Evolutionary conservation across 1,140 invertebrate species (phyloP), one percentile per base, ranked within the genome.

Genomic region (Drosophila arawakana): DNA sequence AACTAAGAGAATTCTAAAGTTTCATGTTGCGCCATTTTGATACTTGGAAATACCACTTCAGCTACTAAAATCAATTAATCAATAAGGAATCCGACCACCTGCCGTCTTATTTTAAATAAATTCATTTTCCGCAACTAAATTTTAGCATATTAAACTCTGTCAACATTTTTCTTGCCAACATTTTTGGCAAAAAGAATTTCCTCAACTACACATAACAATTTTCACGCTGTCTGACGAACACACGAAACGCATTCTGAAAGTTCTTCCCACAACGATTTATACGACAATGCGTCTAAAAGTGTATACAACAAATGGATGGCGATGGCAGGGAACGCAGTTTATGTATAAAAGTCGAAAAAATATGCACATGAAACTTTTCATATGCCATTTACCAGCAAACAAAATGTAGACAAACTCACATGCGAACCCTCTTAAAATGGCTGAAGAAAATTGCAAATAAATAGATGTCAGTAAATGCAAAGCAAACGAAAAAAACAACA

Each of bases 301-400:
- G 30, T 76, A 66, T 59, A 35, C 9, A 55, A 62, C 37, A 80
- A 57, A 65, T 55, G 25, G 25, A 25, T 25, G 4, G 4, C 25
- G 35, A 58, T 46, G 52, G 18, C 21, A 54, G 52, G 18, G 41
- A 7, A 49, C 34, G 25, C 50, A 70, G 47, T 47, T 55, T 47
- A 70, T 47, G 25, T 30, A 80, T 76, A 84, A 68, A 84, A 52
- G 59, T 75, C 50, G 58, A 58, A 43, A 75, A 75, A 63, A 75
- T 84, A 83, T 80, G 81, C 77, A 77, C 63, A 80, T 84, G 75
- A 70, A 83, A 83, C 60, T 80, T 83, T 83, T 83, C 70, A 73
- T 79, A 77, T 77, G 63, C 59, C 68, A 73, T 84, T 73, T 84
- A 65, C 58, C 46, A 49, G 59, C 67, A 63, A 41, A 44, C 43